Percentiles rank a stretch among this genome's conserved stretches.
These are phyloP conservation scores for Homalodisca vitripennis DNA, from an alignment of 1,140 invertebrate species.

Conservation along the genomic window DNA sequence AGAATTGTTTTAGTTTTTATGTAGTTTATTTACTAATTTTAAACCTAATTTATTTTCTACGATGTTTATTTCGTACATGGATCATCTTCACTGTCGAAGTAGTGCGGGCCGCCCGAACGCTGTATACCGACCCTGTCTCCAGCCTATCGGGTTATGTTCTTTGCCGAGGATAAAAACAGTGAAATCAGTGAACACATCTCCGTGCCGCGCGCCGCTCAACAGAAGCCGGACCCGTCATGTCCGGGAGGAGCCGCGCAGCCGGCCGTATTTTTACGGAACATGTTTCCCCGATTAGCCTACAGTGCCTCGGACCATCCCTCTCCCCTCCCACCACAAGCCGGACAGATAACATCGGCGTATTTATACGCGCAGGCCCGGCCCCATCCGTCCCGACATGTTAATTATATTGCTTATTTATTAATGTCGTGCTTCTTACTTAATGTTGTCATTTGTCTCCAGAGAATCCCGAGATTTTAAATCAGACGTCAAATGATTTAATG, in stretches of 20 bases:
- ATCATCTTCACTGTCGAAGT: no score
- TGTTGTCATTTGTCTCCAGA: conserved; percentile 20
- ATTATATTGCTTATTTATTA: conserved; percentile 24
- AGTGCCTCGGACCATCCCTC: neutral
- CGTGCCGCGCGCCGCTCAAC: no score
- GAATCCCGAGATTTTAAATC: conserved; percentile 15
- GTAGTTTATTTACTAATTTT: no score
- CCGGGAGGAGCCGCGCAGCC: neutral
- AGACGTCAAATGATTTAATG: conserved; percentile 15
- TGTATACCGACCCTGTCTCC: no score
- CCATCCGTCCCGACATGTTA: conserved; percentile 15
- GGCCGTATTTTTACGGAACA: conserved; percentile 22
- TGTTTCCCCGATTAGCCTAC: conserved; percentile 10
- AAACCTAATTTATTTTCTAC: no score
- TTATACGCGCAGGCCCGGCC: neutral
- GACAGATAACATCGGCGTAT: conserved; percentile 5
- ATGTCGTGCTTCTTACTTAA: conserved; percentile 19
- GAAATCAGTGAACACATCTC: neutral
- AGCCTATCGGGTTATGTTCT: no score
- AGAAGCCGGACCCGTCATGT: neutral
- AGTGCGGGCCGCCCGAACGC: no score
- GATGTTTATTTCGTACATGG: no score
- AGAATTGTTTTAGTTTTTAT: no score
- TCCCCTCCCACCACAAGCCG: neutral
- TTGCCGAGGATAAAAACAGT: neutral